Base-by-base conservation (phyloP, 1,140 invertebrate species). In the Anoplophora glabripennis region DNA sequence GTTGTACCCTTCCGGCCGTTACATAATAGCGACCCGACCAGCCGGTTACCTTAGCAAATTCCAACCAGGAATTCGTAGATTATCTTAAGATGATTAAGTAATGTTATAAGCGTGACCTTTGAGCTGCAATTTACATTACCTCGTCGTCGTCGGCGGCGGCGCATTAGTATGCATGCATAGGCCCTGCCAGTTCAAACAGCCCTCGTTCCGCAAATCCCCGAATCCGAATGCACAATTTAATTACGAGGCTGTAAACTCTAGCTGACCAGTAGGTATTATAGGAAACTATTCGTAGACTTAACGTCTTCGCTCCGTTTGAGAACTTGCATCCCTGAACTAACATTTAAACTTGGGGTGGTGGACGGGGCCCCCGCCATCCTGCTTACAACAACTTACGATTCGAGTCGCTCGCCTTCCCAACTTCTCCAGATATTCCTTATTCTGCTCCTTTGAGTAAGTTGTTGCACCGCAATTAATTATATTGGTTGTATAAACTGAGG, bases 231-330 rank as follows among this genome's bases (percentile, higher is more conserved):
- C 66, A 71, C 67, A 68, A 71, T 71, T 71, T 71, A 71, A 71
- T 71, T 71, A 71, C 65, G 53, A 52, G 21, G 59, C 59, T 55
- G 59, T 67, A 70, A 64, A 69, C 67, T 62, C 57, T 45, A 59
- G 64, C 61, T 71, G 69, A 71, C 69, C 69, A 67, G 69, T 67
- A 66, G 67, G 65, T 71, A 71, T 69, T 69, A 71, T 65, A 61
- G 65, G 67, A 68, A 71, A 71, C 69, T 71, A 71, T 71, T 69
- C 62, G 67, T 44, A 41, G 66, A 71, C 57, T 69, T 64, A 64
- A 61, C 69, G 58, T 71, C 69, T 71, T 71, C 65, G 66, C 53
- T 48, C 62, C 57, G 60, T 66, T 66, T 66, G 64, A 66, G 64
- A 68, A 68, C 57, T 68, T 61, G 59, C 61, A 61, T 61, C 57